Percentiles rank a stretch among this genome's conserved stretches.
Conservation (phyloP, 1,140 invertebrate species). For the Dinoponera quadriceps region DNA sequence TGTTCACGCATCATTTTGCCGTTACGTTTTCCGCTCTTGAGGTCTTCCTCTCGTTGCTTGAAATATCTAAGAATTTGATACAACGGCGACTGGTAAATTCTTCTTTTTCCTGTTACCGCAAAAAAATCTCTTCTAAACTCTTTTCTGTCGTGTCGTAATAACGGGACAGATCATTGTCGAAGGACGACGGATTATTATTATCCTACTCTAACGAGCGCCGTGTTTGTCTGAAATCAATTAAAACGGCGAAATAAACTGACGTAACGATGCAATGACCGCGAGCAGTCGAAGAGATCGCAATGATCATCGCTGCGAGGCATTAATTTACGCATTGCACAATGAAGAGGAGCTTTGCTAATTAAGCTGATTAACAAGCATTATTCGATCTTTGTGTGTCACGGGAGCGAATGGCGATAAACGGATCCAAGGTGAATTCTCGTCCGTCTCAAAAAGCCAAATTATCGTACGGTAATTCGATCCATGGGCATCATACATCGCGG, state of each 20-base stretch:
- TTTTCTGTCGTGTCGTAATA: not conserved
- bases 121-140: not conserved
- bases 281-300: constrained; percentile 36
- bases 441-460: constrained; percentile 23
- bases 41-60: not conserved
- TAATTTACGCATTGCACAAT: constrained; percentile 42
- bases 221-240: constrained; percentile 36
- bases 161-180: not conserved
- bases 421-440: constrained; percentile 37
- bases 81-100: not conserved
- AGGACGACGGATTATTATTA: constrained; percentile 9
- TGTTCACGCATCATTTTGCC: constrained; percentile 37
- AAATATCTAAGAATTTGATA: not conserved
- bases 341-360: constrained; percentile 42
- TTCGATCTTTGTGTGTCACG: constrained; percentile 52
- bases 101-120: too few relatives aligned
- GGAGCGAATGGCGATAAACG: constrained; percentile 56
- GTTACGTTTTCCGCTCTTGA: not conserved
- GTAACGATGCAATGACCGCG: not conserved
- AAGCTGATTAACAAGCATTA: constrained; percentile 55
- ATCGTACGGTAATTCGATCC: constrained; percentile 12
- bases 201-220: not conserved
- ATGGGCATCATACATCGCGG: not conserved
- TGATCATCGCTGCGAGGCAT: constrained; percentile 39
- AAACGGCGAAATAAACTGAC: constrained; percentile 19